Base-by-base conservation (phyloP, 2,113 vertebrate species). In the Misgurnus anguillicaudatus region DNA sequence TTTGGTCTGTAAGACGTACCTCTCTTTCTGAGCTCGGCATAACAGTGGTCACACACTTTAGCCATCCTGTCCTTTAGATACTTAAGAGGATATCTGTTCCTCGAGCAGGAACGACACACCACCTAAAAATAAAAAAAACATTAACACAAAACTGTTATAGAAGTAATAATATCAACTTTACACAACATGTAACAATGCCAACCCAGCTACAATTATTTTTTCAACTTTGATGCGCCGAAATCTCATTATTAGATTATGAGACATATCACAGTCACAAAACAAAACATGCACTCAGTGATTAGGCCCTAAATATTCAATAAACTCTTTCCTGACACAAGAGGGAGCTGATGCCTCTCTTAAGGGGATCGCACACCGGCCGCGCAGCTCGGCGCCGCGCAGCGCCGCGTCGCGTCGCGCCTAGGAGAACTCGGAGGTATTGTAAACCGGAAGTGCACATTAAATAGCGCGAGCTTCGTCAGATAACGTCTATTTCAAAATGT, bases 21-120 rank as follows among this genome's bases (percentile, higher is more conserved):
- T 94, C 92, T 92, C 87, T 93, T 96, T 87, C 92, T 95, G 11
- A 99, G 93, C 87, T 98, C 94, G 4, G 75, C 80, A n/a, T 95
- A 96, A 89, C 98, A 99, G 89, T 92, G 94, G 9, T 99, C 95
- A 78, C 98, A 99, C 80, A 99, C 98, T 93, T 98, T 98, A 82
- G 95, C 95, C 91, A 94, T 88, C 55, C 95, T 93, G 84, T 97
- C 94, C 85, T 96, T 97, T 91, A 98, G 95, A 92, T 98, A 98
- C 89, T 95, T 98, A 82, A 99, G 93, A 3, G 97, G 95, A 86
- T 95, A 97, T 86, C 96, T 95, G 91, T 98, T 99, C 82, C 94
- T 92, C 17, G 95, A 99, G 84, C 98, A 99, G 87, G 95, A 95
- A 73, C 96, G 93, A 87, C 98, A 99, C 83, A 99, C 93, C 57